Evolutionary conservation across 1,140 invertebrate species (phyloP).

Genomic region (Phymorhynchus buccinoides): DNA sequence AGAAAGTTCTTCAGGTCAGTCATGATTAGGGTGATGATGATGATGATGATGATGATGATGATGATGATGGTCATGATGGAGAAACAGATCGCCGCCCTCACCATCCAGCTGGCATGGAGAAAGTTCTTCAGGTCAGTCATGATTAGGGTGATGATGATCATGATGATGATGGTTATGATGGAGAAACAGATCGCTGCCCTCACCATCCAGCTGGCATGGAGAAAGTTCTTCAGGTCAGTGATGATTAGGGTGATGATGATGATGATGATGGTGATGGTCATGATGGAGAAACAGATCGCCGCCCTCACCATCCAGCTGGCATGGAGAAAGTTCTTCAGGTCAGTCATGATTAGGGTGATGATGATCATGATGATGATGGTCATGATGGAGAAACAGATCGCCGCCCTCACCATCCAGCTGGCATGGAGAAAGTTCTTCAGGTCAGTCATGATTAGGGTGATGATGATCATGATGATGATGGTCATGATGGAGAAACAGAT

Average conservation of each 20-base stretch:
- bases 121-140: constrained; percentile 71
- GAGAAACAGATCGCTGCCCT: constrained; percentile 67
- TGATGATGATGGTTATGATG: no score
- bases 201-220: constrained; percentile 70
- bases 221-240: constrained; percentile 70
- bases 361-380: no score
- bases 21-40: no score
- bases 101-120: constrained; percentile 70
- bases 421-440: constrained; percentile 70
- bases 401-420: constrained; percentile 69
- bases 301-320: constrained; percentile 70
- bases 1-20: constrained; percentile 70
- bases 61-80: no score
- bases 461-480: constrained; percentile 56
- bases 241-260: no score
- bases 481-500: constrained; percentile 68
- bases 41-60: no score
- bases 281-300: constrained; percentile 66
- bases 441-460: constrained; percentile 43
- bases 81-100: constrained; percentile 67
- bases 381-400: no score
- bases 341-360: no score
- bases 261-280: no score
- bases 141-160: no score
- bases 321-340: constrained; percentile 70